These are phyloP conservation scores for Endomychus coccineus DNA, from an alignment of 2,888 invertebrate genomes.

Conservation along the genomic window DNA sequence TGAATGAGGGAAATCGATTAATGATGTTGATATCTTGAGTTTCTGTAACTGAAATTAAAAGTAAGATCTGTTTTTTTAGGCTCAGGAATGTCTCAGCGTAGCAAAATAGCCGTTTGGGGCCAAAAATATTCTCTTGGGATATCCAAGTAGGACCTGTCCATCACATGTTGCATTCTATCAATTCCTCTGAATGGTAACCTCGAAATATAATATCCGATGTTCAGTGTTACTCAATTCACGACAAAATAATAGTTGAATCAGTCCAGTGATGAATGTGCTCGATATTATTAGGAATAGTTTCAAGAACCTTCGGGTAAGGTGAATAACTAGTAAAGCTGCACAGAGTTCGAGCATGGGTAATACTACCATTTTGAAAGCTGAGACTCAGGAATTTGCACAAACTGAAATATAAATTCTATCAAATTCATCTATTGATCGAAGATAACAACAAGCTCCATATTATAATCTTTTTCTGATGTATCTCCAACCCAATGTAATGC, in stretches of 20 bases:
- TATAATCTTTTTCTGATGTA: too few relatives aligned
- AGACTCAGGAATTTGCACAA: conserved; percentile 2
- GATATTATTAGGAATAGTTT: conserved; percentile 3
- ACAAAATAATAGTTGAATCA: background rate
- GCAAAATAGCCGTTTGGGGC: too few relatives aligned
- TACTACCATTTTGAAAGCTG: conserved; percentile 2
- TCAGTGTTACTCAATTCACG: too few relatives aligned
- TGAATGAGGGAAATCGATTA: conserved; percentile 2
- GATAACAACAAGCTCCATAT: too few relatives aligned
- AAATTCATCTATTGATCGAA: conserved; percentile 2
- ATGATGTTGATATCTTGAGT: conserved; percentile 3
- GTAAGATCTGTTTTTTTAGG: conserved; percentile 1
- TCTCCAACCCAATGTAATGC: conserved; percentile 1
- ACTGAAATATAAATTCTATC: conserved; percentile 1
- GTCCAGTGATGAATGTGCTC: background rate
- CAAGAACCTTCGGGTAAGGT: conserved; percentile 1
- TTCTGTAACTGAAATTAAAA: background rate
- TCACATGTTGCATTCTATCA: background rate
- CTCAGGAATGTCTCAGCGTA: too few relatives aligned
- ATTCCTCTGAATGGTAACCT: background rate
- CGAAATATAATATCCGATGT: conserved; percentile 4
- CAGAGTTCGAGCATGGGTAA: conserved; percentile 6
- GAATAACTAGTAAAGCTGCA: background rate
- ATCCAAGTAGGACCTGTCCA: background rate
- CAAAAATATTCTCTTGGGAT: too few relatives aligned